phyloP scores from a whole-genome alignment of 2,888 invertebrate genomes.

The Caenorhabditis becei region DNA sequence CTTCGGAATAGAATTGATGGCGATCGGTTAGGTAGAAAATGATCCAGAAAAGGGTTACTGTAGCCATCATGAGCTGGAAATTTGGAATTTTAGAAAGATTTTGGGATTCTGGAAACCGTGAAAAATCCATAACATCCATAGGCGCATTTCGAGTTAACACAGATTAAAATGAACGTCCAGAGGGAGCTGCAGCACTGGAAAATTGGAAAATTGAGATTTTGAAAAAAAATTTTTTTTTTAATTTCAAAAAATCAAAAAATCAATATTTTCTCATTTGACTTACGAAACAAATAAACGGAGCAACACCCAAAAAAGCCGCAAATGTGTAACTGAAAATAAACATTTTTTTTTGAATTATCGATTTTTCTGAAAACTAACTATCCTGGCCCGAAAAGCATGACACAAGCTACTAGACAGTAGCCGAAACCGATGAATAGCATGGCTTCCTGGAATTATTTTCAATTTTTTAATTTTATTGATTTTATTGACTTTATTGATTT shows the following conservation, averaged over 20 bases:
- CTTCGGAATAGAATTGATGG: neutral
- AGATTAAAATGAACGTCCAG: slow-evolving; percentile 1
- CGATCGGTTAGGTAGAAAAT: neutral
- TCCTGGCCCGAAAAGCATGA: neutral
- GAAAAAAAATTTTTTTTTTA: too few relatives aligned
- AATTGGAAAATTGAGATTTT: too few relatives aligned
- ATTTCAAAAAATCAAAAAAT: too few relatives aligned
- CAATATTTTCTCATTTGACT: neutral
- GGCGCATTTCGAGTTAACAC: slow-evolving; percentile 3
- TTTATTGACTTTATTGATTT: too few relatives aligned
- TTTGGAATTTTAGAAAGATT: neutral
- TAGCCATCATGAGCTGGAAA: neutral
- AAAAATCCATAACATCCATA: neutral
- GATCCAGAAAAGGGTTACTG: neutral
- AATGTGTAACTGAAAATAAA: neutral
- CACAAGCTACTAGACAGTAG: neutral
- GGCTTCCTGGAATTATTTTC: neutral
- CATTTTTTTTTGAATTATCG: too few relatives aligned
- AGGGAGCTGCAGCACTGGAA: neutral
- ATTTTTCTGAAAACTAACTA: too few relatives aligned
- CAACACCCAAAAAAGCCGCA: neutral
- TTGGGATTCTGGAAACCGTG: neutral
- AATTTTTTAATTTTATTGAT: too few relatives aligned
- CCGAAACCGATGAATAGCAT: neutral
- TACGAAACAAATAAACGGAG: neutral